phyloP scores from a whole-genome alignment of 2,888 invertebrate genomes.

The Hoplodrina blanda region DNA sequence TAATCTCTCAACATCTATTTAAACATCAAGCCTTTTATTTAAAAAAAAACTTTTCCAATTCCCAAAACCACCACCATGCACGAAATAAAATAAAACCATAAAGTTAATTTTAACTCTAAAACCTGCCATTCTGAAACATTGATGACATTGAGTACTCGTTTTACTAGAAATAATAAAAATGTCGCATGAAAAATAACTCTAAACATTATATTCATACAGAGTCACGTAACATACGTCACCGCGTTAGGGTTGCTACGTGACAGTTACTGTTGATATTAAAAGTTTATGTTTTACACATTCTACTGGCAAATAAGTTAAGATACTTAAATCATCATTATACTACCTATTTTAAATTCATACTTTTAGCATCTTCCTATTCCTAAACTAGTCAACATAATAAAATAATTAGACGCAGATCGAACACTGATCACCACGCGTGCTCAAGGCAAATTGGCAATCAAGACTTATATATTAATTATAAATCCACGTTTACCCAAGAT shows the following conservation, averaged over 20 bases:
- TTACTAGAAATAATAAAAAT: constrained; percentile 52
- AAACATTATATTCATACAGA: constrained; percentile 46
- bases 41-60: not conserved
- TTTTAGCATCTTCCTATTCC: too few species aligned
- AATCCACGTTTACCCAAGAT: too few species aligned
- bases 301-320: too few species aligned
- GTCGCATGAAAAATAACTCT: constrained; percentile 50
- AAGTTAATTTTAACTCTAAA: constrained; percentile 47
- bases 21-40: not conserved
- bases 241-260: constrained; percentile 26
- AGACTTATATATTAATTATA: too few species aligned
- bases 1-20: too few species aligned
- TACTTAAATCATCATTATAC: too few species aligned
- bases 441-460: too few species aligned
- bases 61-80: constrained; percentile 10
- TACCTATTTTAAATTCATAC: too few species aligned
- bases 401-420: too few species aligned
- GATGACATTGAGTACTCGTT: constrained; percentile 24
- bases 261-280: not conserved
- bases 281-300: not conserved
- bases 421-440: too few species aligned
- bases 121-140: constrained; percentile 41
- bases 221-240: constrained; percentile 42
- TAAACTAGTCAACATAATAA: too few species aligned
- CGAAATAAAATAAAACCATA: constrained; percentile 45